phyloP scores from a whole-genome alignment of 2,888 invertebrate species.

The Carcina quercana region DNA sequence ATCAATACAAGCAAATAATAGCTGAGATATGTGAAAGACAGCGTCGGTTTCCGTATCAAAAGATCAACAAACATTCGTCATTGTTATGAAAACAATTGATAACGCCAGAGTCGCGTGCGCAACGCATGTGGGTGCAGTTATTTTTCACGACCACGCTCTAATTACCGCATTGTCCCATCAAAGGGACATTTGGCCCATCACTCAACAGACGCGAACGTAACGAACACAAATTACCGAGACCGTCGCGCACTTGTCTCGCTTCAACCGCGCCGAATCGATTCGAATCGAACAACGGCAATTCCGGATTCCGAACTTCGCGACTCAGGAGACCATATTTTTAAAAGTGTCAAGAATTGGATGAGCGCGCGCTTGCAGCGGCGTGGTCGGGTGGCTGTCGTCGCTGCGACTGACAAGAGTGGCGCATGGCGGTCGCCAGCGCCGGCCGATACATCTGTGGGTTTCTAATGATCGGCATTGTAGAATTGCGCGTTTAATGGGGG shows the following conservation, averaged over 20 bases:
- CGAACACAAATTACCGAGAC: conserved; percentile 47
- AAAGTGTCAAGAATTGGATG: conserved; percentile 25
- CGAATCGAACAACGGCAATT: conserved; percentile 19
- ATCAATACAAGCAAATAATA: too few species aligned
- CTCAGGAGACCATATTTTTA: too few species aligned
- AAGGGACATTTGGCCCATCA: conserved; percentile 28
- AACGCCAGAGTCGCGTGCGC: conserved; percentile 18
- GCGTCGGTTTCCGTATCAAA: background rate
- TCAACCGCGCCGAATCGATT: conserved; percentile 43
- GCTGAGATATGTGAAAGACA: too few species aligned
- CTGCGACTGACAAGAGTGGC: conserved; percentile 50
- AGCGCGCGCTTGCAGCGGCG: conserved; percentile 36
- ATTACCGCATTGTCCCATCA: conserved; percentile 38
- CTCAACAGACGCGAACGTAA: conserved; percentile 38
- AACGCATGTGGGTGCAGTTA: conserved; percentile 32
- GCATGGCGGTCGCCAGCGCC: background rate
- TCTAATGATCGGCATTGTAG: conserved; percentile 58
- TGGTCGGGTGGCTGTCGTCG: conserved; percentile 53
- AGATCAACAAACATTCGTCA: conserved; percentile 18
- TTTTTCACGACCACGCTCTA: conserved; percentile 40
- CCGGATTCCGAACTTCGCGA: conserved; percentile 12
- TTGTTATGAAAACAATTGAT: too few species aligned
- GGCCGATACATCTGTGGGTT: conserved; percentile 40
- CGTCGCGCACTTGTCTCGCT: conserved; percentile 35
- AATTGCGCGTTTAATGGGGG: conserved; percentile 49